A percentile compares a stretch with the other conserved stretches of the same genome.
These are phyloP conservation scores for Caerostris darwini DNA, from an alignment of 1,140 invertebrate genomes.

Conservation along the genomic window DNA sequence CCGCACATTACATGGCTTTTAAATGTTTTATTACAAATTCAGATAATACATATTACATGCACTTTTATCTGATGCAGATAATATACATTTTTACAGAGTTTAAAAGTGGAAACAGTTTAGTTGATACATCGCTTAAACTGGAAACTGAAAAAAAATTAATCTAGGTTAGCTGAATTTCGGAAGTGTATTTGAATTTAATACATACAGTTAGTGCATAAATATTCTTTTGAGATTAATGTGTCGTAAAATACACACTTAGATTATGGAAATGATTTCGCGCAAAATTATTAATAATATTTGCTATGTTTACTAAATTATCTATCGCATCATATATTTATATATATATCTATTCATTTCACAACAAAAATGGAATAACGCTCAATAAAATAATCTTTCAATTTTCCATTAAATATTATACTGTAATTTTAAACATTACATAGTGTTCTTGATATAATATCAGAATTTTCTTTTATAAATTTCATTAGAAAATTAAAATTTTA, in stretches of 20 bases:
- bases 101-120: conserved; percentile 29
- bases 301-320: neutral
- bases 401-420: too few relatives aligned
- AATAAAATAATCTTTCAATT: too few relatives aligned
- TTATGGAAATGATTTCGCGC: neutral
- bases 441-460: too few relatives aligned
- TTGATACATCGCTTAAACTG: neutral
- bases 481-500: too few relatives aligned
- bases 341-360: too few relatives aligned
- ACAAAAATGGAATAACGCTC: too few relatives aligned
- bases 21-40: conserved; percentile 44
- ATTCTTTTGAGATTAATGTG: neutral
- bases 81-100: conserved; percentile 60
- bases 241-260: neutral
- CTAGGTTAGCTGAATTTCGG: neutral
- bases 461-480: too few relatives aligned
- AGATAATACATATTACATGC: conserved; percentile 36
- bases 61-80: conserved; percentile 61
- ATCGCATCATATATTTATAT: neutral
- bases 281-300: neutral
- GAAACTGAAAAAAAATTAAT: neutral
- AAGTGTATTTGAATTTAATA: neutral
- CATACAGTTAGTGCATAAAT: neutral
- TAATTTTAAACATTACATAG: too few relatives aligned
- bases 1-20: neutral